Evolutionary conservation across 1,140 invertebrate genomes (phyloP), one percentile per base, ranked within the genome.

Genomic region (Schlechtendalia chinensis): DNA sequence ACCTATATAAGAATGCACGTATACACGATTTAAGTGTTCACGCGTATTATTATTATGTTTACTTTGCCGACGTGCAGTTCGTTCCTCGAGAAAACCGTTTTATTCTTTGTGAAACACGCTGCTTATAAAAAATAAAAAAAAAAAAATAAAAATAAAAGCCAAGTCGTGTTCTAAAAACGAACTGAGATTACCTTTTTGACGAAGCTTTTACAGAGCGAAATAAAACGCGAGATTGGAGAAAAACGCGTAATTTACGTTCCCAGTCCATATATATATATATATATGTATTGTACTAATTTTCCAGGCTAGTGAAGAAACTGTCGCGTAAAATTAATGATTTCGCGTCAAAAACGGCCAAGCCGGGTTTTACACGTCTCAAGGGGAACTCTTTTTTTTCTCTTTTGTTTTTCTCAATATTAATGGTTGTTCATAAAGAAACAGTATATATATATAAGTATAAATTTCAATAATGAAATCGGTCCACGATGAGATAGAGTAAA

Each of bases 301-400:
- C 27, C 69, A 47, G 24, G 47, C 11, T 24, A 29, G 27, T 17
- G 50, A 29, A 54, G 47, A 54, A 72, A 72, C 69, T 72, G 69
- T 72, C 69, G 50, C 24, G 24, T 50, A 72, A 50, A 72, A 72
- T 72, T 72, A 54, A 72, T 72, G 69, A 72, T 72, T 27, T 58
- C 24, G 47, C 27, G 17, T 53, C 17, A 16, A n/a, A 29, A 47
- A 72, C 29, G 19, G 69, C 17, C 24, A n/a, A 19, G 69, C 53
- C 29, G 19, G 69, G 16, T 50, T 12, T 4, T 50, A 39, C n/a
- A 72, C 53, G 17, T 47, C 69, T 47, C 32, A 8, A 54, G n/a
- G 69, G 50, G 69, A 53, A 54, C 27, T 63, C 1, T 39, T 72
- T 72, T 71, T 29, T 54, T n/a, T 14, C 32, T 39, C 32, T 4